Evolutionary conservation across 1,140 invertebrate genomes (phyloP), one percentile per base, ranked within the genome.

Genomic region (Pemphigus obesinymphae): DNA sequence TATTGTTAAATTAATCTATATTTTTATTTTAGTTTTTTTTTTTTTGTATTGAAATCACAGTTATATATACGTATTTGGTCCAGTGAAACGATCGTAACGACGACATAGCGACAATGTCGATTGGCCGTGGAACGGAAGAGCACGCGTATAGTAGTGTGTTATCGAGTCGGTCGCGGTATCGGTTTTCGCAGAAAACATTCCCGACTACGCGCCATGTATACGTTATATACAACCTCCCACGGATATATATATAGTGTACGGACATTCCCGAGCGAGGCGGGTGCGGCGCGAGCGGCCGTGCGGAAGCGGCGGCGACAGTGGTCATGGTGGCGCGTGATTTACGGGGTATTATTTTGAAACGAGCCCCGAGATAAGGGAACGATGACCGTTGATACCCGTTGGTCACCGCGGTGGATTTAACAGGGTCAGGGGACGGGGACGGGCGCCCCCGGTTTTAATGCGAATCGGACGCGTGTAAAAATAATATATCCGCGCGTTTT

Each of bases 331-430:
- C 68, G 37, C 40, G 31, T 73, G 70, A 73, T 73, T 73, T 73
- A 73, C 70, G 70, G 43, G 3, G 17, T 73, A 73, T 73, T 73
- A 48, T 73, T n/a, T 50, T 29, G 43, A 73, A 73, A 48, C 70
- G 31, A 73, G 31, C 70, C 70, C 40, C 43, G 50, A 73, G 70
- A 73, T 73, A 73, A 73, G 15, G 45, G 70, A 50, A 70, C 45
- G 37, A 70, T 45, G 68, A 45, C n/a, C n/a, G n/a, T n/a, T 70
- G 45, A 70, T 45, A 17, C 68, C 40, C 68, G n/a, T n/a, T n/a
- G 26, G 70, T 73, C 43, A 31, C 43, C 70, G n/a, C n/a, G 68
- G 40, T 48, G 68, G 43, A 72, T 72, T 72, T 72, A 48, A 72
- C 68, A 20, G 43, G 43, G 23, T 29, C 40, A 31, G 23, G n/a